These are phyloP conservation scores for Meloidogyne chitwoodi DNA, from an alignment of 1,140 invertebrate species.

Conservation along the genomic window DNA sequence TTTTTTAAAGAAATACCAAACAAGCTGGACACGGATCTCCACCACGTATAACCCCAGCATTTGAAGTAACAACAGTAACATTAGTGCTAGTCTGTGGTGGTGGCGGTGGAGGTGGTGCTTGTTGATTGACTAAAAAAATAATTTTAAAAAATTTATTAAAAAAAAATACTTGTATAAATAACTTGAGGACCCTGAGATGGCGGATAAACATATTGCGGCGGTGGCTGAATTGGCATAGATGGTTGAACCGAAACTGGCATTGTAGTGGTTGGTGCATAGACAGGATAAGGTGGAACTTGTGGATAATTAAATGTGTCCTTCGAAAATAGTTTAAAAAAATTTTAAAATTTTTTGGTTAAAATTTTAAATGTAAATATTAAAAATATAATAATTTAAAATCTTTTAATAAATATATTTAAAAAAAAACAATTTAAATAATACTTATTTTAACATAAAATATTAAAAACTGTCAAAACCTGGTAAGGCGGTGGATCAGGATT, in stretches of 20 bases:
- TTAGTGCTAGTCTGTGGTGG: not conserved
- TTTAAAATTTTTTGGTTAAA: not conserved
- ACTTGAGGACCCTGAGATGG: slow-evolving; percentile 15
- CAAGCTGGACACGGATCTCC: slow-evolving; percentile 27
- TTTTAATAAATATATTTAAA: too few species aligned
- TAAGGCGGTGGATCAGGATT: slow-evolving; percentile 35
- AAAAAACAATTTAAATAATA: too few species aligned
- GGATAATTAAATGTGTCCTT: slow-evolving; percentile 22
- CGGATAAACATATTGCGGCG: slow-evolving; percentile 21
- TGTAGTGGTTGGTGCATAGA: slow-evolving; percentile 8
- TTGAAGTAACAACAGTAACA: not conserved
- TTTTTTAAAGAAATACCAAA: slow-evolving; percentile 13
- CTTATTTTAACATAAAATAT: not conserved
- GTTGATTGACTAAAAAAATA: not conserved
- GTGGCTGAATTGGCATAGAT: not conserved
- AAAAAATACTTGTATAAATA: slow-evolving; percentile 6
- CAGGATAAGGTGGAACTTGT: slow-evolving; percentile 26
- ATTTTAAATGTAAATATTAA: too few species aligned
- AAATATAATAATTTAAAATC: too few species aligned
- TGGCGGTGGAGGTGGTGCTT: not conserved
- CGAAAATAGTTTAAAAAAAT: not conserved
- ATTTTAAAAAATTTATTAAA: not conserved
- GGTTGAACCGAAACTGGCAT: slow-evolving; percentile 19
- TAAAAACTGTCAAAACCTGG: slow-evolving; percentile 3
- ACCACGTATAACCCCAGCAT: not conserved